Base-by-base conservation (phyloP, 2,888 invertebrate species). In the Cheilosia grossa region DNA sequence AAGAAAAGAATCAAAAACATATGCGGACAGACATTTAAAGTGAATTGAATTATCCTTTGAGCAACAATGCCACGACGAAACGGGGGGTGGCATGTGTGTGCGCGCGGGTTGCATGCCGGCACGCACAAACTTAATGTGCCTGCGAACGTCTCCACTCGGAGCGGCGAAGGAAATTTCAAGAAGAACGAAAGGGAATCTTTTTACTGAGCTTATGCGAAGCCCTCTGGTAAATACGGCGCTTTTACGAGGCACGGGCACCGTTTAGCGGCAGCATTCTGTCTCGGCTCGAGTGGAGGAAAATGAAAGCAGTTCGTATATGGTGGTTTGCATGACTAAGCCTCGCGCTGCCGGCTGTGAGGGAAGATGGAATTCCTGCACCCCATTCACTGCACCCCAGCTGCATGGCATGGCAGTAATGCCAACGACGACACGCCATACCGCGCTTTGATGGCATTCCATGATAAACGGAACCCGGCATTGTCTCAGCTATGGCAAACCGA, bases 41-140 rank as follows among this genome's bases (percentile, higher is more conserved):
- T 72, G 85, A 85, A 85, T 85, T 85, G 85, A 85, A 85, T 85
- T 85, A 85, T 81, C 80, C 80, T 81, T 77, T 72, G 85, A 77
- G 51, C 47, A 72, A 59, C 40, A 83, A 79, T 70, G 54, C 64
- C 63, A 58, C 42, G 42, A 40, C 54, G 42, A 40, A 44, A 47
- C 13, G 33, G 54, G 58, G 63, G 42, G 49, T 58, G 40, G 63
- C 47, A 33, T 53, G 59, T 27, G 63, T 27, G n/a, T 78, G 67
- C n/a, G 49, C 44, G 54, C 78, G 82, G 79, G 79, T 83, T 75
- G 79, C 80, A 85, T 85, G 80, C 80, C 72, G 49, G 59, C 85
- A 85, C 80, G 85, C 85, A 85, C 69, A 17, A 24, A 67, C 17
- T 44, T 40, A 40, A 44, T 30, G 47, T 24, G 58, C 21, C 30